phyloP scores from a whole-genome alignment of 2,888 invertebrate genomes.

The Drosophila longiperda region DNA sequence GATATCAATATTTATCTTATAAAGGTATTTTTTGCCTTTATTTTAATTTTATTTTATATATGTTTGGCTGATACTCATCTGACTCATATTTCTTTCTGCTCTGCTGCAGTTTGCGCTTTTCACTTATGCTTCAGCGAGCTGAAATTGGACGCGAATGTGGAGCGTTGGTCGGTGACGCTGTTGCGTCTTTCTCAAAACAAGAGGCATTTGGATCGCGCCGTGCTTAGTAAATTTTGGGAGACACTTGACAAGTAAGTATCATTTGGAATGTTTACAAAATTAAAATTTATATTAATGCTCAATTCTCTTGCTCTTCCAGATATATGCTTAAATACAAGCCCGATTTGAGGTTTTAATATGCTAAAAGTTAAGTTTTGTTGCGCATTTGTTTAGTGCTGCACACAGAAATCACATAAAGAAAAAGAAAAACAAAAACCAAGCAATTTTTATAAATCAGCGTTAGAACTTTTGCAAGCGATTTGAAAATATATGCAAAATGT shows the following conservation, averaged over 20 bases:
- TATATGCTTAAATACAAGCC: constrained; percentile 85
- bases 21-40: neutral
- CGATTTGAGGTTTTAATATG: constrained; percentile 81
- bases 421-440: neutral
- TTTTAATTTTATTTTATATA: neutral
- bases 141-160: constrained; percentile 97
- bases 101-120: constrained; percentile 94
- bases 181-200: constrained; percentile 96
- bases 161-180: constrained; percentile 98
- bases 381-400: constrained; percentile 16
- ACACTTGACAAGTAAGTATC: constrained; percentile 93
- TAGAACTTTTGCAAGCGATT: constrained; percentile 7
- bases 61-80: neutral
- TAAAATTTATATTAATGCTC: neutral
- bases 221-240: constrained; percentile 98
- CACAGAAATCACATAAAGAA: constrained; percentile 4
- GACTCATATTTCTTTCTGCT: neutral
- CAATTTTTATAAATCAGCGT: constrained; percentile 15
- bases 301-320: constrained; percentile 65
- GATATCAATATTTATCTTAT: neutral
- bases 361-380: constrained; percentile 1
- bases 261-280: rapidly evolving
- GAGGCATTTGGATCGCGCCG: constrained; percentile 98
- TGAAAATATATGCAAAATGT: constrained; percentile 32
- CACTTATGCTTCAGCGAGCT: constrained; percentile 98